Conservation (phyloP, 2,888 invertebrate genomes). For the Meliscaeva auricollis region DNA sequence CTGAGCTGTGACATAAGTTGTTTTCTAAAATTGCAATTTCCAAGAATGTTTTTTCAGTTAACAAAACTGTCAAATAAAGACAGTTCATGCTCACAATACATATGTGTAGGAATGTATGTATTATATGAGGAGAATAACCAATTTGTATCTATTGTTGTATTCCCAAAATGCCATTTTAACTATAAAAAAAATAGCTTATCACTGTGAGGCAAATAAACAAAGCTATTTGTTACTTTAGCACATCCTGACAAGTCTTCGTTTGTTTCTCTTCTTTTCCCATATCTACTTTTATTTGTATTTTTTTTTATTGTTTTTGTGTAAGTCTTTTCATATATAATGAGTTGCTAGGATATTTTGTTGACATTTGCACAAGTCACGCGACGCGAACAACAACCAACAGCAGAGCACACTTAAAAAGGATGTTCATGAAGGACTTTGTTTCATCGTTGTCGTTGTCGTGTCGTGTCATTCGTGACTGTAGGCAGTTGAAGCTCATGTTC, state of each 20-base stretch:
- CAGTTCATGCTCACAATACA: background rate
- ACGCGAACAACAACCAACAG: conserved; percentile 20
- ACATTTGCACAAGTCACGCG: conserved; percentile 74
- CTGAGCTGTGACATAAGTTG: background rate
- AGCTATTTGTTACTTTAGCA: conserved; percentile 71
- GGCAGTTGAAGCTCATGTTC: conserved; percentile 74
- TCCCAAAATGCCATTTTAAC: conserved; percentile 27
- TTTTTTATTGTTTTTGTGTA: conserved; percentile 6
- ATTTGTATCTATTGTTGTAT: background rate
- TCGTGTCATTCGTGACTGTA: conserved; percentile 42
- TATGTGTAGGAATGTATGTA: background rate
- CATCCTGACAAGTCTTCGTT: conserved; percentile 46
- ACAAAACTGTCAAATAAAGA: conserved; percentile 26
- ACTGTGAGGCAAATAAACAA: conserved; percentile 47
- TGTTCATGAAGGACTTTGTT: conserved; percentile 47
- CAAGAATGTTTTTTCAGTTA: background rate
- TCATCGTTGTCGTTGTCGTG: conserved; percentile 23
- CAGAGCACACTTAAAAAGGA: conserved; percentile 69
- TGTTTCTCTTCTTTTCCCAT: conserved; percentile 10
- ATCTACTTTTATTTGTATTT: background rate
- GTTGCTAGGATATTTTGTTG: conserved; percentile 75
- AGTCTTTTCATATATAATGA: conserved; percentile 53
- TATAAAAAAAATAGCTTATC: conserved; percentile 51
- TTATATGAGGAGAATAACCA: background rate
- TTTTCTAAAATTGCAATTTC: conserved; percentile 1